Base-by-base conservation (phyloP, 2,113 vertebrate species). In the Bubo bubo region DNA sequence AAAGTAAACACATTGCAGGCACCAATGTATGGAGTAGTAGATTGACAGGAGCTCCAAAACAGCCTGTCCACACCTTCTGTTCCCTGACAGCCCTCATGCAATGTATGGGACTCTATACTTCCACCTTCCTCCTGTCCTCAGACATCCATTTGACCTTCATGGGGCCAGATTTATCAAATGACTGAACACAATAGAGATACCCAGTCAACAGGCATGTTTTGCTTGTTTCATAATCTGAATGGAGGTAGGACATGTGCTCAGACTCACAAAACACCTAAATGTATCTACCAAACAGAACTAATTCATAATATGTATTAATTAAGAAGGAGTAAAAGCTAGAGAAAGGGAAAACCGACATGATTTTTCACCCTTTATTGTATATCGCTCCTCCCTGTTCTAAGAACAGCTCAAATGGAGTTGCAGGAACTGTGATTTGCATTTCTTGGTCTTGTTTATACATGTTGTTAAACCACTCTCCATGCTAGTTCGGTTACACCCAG, bases 351-450 rank as follows among this genome's bases (percentile, higher is more conserved):
- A 53, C 27, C 0, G 0, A 62, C 12, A 32, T 58, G 82, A 93
- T 82, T 94, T 77, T 95, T 90, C 81, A 62, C 19, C 21, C 79
- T 73, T 90, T 62, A 47, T 76, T 93, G 39, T 79, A 16, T 62
- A 76, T 47, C 1, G 6, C 71, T 93, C 62, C 88, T 94, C 60
- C 66, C 50, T 88, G n/a, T 88, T 88, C 71, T 83, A 76, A 73
- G 90, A 88, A 74, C 66, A 90, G 45, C 50, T 76, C 88, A 66
- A 83, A 93, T 79, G 37, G 45, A 74, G 32, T 77, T 93, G 75
- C 79, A 83, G 88, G 82, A 95, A 72, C 77, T 88, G 73, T 75
- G 89, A 89, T 96, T 95, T 95, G 91, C 91, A 93, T 96, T 71
- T 52, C 93, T 82, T 58, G 45, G 43, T 87, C 95, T 4, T 97